Conservation (phyloP, 2,797 vertebrate genomes). For the Bucorvus abyssinicus region DNA sequence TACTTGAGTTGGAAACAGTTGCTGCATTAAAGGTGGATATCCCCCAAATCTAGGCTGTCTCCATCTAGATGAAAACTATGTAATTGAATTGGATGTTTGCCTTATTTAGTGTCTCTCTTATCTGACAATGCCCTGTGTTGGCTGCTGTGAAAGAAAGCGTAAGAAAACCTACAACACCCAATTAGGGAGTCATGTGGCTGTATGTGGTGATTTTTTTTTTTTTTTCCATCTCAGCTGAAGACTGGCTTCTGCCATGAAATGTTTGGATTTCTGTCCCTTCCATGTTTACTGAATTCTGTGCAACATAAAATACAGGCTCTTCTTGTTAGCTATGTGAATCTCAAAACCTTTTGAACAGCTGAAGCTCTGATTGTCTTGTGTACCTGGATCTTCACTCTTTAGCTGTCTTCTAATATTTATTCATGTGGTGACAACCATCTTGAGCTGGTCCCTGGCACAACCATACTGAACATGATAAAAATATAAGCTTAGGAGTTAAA, state of each 20-base stretch:
- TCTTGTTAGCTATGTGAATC: background rate
- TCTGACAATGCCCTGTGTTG: background rate
- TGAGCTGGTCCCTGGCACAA: background rate
- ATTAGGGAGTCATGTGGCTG: background rate
- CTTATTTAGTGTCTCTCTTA: slow-evolving; percentile 11
- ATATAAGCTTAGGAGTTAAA: background rate
- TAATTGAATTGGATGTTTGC: background rate
- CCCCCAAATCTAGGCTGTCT: slow-evolving; percentile 35
- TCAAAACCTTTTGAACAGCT: background rate
- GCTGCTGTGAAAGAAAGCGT: slow-evolving; percentile 34
- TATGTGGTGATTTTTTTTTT: slow-evolving; percentile 35
- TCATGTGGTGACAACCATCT: background rate
- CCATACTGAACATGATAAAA: background rate
- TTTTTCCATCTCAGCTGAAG: slow-evolving; percentile 36
- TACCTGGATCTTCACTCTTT: background rate
- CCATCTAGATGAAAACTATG: background rate
- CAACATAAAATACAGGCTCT: background rate
- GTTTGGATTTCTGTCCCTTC: background rate
- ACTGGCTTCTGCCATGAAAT: background rate
- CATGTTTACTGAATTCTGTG: background rate
- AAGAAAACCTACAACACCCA: slow-evolving; percentile 10
- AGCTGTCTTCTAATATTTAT: background rate
- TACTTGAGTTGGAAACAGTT: slow-evolving; percentile 43
- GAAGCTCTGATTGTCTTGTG: background rate
- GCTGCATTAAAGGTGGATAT: slow-evolving; percentile 1